phyloP scores from a whole-genome alignment of 1,140 invertebrate species.

The Mylabris phalerata region DNA sequence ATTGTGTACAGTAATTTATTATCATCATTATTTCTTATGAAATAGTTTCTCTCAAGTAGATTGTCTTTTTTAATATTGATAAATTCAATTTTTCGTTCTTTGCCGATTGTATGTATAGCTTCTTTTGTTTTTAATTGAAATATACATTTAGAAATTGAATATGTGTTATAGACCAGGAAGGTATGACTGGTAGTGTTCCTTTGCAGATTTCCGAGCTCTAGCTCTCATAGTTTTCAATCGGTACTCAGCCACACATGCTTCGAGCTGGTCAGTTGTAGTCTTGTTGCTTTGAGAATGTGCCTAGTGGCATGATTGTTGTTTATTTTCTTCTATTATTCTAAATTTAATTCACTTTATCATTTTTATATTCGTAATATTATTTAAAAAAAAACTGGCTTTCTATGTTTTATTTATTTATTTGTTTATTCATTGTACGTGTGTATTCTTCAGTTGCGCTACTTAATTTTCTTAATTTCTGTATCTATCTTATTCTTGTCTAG shows the following conservation, averaged over 20 bases:
- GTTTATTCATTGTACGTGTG: no score
- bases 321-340: slow-evolving; percentile 3
- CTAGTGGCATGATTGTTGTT: slow-evolving; percentile 16
- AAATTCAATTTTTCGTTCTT: slow-evolving; percentile 1
- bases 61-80: no score
- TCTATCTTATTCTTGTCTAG: no score
- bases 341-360: slow-evolving; percentile 5
- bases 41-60: no score
- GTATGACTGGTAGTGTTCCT: slow-evolving; percentile 44
- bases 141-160: not conserved
- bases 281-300: slow-evolving; percentile 29
- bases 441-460: no score
- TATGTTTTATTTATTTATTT: not conserved
- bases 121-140: not conserved
- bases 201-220: slow-evolving; percentile 68
- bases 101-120: slow-evolving; percentile 10
- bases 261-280: slow-evolving; percentile 48
- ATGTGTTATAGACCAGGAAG: slow-evolving; percentile 15
- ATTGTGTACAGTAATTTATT: no score
- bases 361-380: slow-evolving; percentile 5
- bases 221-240: slow-evolving; percentile 61
- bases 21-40: no score
- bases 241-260: slow-evolving; percentile 41
- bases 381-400: not conserved
- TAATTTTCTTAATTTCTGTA: no score